phyloP scores from a whole-genome alignment of 2,888 invertebrate species.

The Halictus quadricinctus region DNA sequence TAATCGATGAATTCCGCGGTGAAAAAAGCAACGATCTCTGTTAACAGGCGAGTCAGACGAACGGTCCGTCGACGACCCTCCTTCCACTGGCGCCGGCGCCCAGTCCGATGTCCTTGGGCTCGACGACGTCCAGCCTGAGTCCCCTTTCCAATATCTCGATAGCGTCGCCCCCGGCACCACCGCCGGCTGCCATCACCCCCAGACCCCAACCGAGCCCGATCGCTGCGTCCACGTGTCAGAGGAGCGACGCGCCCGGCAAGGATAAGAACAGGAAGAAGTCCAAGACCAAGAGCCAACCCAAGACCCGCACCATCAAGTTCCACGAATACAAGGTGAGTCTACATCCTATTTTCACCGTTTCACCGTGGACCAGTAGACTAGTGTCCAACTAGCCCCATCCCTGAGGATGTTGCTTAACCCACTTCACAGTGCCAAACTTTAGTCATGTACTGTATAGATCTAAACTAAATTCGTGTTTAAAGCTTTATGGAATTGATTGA shows the following conservation, averaged over 20 bases:
- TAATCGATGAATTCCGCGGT: constrained; percentile 51
- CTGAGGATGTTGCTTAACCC: background rate
- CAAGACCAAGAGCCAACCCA: constrained; percentile 91
- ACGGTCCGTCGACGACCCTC: constrained; percentile 79
- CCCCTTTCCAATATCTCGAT: constrained; percentile 86
- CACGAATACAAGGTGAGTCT: constrained; percentile 92
- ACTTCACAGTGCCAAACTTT: no score
- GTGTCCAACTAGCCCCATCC: background rate
- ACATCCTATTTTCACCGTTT: background rate
- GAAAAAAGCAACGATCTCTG: constrained; percentile 51
- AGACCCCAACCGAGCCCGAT: constrained; percentile 82
- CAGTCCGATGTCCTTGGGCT: constrained; percentile 84
- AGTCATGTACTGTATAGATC: no score
- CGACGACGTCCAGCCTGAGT: constrained; percentile 87
- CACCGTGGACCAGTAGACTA: background rate
- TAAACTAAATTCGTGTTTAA: no score
- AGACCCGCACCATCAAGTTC: constrained; percentile 96
- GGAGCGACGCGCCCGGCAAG: constrained; percentile 83
- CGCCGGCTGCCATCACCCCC: constrained; percentile 83
- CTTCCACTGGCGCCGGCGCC: constrained; percentile 84
- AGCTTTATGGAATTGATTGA: background rate
- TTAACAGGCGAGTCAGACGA: constrained; percentile 78
- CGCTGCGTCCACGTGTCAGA: constrained; percentile 85
- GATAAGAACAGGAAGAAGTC: constrained; percentile 92
- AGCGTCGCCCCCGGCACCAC: constrained; percentile 86